Evolutionary conservation across 2,797 vertebrate species (phyloP).

Genomic region (Fringilla coelebs): DNA sequence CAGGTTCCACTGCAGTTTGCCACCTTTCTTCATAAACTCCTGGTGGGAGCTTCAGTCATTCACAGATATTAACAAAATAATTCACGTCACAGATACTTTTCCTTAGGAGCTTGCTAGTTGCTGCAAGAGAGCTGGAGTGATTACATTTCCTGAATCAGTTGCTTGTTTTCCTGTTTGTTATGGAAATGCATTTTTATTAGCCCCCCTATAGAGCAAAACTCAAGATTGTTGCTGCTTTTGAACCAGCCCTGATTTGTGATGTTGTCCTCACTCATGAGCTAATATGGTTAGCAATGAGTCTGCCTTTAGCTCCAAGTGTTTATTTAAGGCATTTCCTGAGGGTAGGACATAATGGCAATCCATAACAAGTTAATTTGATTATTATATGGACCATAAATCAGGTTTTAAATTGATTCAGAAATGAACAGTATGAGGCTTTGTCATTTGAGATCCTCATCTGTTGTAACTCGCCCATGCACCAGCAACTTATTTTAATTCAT

Average conservation of each 20-base stretch:
- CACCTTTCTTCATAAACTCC: neutral
- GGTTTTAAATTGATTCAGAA: neutral
- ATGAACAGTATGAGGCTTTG: neutral
- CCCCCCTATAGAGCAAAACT: neutral
- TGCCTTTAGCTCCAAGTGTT: neutral
- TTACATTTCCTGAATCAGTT: neutral
- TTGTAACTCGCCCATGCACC: neutral
- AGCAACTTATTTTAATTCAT: neutral
- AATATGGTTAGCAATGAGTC: neutral
- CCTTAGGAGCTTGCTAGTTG: neutral
- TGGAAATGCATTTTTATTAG: neutral
- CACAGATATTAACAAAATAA: neutral
- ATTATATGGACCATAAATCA: constrained; percentile 7
- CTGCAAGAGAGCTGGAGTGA: neutral
- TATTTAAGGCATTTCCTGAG: neutral
- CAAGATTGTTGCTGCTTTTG: neutral
- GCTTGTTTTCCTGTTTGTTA: neutral
- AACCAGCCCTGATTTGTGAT: neutral
- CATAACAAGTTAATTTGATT: neutral
- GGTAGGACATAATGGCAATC: neutral
- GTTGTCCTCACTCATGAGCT: neutral
- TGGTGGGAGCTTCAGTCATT: neutral
- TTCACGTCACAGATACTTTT: neutral
- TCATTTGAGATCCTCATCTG: neutral
- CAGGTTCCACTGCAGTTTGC: neutral